Conservation (phyloP, 1,140 invertebrate species). For the Temnothorax longispinosus region DNA sequence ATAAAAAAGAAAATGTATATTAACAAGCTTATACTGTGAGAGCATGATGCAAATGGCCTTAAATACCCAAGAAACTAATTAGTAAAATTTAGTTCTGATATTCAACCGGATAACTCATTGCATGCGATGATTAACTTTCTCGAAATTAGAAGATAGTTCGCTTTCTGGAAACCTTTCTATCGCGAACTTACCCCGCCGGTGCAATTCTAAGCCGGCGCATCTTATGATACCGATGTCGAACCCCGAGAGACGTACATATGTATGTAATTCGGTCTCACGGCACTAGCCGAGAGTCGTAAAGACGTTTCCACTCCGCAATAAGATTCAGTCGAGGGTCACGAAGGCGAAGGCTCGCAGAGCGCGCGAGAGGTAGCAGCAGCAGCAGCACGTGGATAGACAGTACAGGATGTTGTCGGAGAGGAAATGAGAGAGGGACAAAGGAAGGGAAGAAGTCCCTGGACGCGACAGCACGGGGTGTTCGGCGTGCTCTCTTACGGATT, state of each 20-base stretch:
- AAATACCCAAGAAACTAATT: conserved; percentile 5
- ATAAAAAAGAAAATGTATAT: background rate
- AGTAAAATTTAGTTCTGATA: conserved; percentile 35
- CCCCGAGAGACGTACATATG: conserved; percentile 3
- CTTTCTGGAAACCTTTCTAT: background rate
- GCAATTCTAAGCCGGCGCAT: conserved; percentile 15
- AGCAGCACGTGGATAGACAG: background rate
- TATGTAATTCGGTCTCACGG: conserved; percentile 42
- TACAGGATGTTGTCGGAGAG: conserved; percentile 16
- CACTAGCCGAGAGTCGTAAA: conserved; percentile 69
- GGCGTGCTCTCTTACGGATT: conserved; percentile 77
- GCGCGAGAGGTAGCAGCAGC: background rate
- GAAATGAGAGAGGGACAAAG: conserved; percentile 56
- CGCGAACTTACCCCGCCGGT: conserved; percentile 4
- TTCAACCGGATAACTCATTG: background rate
- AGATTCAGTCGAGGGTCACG: conserved; percentile 60
- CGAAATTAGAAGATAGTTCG: conserved; percentile 1
- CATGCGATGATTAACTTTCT: conserved; percentile 12
- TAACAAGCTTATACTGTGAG: background rate
- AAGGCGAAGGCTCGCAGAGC: background rate
- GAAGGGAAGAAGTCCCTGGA: conserved; percentile 54
- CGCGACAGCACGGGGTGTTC: conserved; percentile 58
- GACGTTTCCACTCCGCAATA: conserved; percentile 73
- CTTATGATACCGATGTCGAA: background rate
- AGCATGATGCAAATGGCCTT: background rate